Evolutionary conservation across 2,888 invertebrate genomes (phyloP).

Genomic region (Andrena praecox): DNA sequence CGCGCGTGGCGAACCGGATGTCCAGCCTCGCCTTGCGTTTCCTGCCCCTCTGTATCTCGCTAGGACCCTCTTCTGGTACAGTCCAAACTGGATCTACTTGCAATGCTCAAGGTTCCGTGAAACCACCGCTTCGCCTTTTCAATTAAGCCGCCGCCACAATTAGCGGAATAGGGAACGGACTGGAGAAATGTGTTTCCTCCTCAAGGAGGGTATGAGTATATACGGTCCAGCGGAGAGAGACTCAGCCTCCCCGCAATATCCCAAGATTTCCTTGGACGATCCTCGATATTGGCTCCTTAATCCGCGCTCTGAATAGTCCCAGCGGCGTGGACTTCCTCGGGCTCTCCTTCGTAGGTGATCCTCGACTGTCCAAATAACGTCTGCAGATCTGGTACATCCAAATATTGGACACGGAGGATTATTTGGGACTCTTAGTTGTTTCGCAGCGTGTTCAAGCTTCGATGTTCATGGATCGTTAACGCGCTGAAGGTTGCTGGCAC

Average conservation of each 20-base stretch:
- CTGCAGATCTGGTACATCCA: background rate
- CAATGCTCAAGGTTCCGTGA: too few relatives aligned
- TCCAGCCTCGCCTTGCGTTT: slow-evolving; percentile 49
- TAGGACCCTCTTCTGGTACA: background rate
- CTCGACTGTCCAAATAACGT: slow-evolving; percentile 28
- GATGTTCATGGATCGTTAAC: too few relatives aligned
- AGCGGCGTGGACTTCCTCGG: slow-evolving; percentile 13
- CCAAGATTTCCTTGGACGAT: slow-evolving; percentile 63
- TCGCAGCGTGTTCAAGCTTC: too few relatives aligned
- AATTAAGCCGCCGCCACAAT: too few relatives aligned
- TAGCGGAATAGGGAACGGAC: too few relatives aligned
- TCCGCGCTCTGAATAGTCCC: slow-evolving; percentile 53
- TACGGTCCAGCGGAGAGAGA: slow-evolving; percentile 10
- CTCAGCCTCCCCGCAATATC: slow-evolving; percentile 71
- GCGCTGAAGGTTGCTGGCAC: too few relatives aligned
- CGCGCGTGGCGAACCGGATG: slow-evolving; percentile 81
- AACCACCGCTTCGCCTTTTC: too few relatives aligned
- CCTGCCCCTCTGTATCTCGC: slow-evolving; percentile 31
- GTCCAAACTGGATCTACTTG: too few relatives aligned
- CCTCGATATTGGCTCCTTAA: slow-evolving; percentile 77
- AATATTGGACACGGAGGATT: too few relatives aligned
- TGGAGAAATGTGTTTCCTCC: background rate
- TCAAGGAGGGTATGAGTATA: background rate
- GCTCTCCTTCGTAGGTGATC: slow-evolving; percentile 24
- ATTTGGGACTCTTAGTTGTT: too few relatives aligned